Base-by-base conservation (phyloP, 2,888 invertebrate genomes). In the Latrodectus hesperus region DNA sequence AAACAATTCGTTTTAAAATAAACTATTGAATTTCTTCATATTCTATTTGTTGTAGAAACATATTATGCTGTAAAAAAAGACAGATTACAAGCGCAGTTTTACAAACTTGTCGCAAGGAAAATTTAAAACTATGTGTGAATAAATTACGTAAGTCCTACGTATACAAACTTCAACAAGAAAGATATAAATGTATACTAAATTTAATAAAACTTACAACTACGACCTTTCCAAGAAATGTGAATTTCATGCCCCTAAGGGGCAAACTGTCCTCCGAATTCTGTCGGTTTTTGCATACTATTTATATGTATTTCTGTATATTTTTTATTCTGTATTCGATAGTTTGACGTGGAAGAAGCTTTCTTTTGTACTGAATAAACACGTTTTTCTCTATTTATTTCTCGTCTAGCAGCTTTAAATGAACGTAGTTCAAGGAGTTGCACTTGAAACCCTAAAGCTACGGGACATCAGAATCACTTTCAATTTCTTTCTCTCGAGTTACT, bases 181-280 rank as follows among this genome's bases (percentile, higher is more conserved):
- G n/a, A 16, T 16, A 16, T 6, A 60, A 60, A 60, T 12, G 12
- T 16, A 10, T 60, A 0, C 60, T 60, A 60, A 60, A 60, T 60
- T 60, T n/a, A 60, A 60, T 60, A 60, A 16, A 60, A 60, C 60
- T 60, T 60, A 38, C 60, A 60, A 60, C 60, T 60, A 60, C 60
- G 60, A 60, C 60, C 12, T 60, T 60, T 60, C n/a, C n/a, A 12
- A 60, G n/a, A 60, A 60, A 12, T 60, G 60, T 60, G 60, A 60
- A n/a, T n/a, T 12, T 60, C n/a, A 16, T 60, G n/a, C 60, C 60
- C 60, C n/a, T 60, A 16, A n/a, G 60, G 60, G 11, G 10, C 60
- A n/a, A 60, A 16, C 60, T 60, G n/a, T 60, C 60, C 60, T 60
- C 14, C 11, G 14, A 60, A 12, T 60, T 11, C n/a, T 60, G n/a